phyloP scores from a whole-genome alignment of 2,888 invertebrate genomes.

The Falcaria lacertinaria region DNA sequence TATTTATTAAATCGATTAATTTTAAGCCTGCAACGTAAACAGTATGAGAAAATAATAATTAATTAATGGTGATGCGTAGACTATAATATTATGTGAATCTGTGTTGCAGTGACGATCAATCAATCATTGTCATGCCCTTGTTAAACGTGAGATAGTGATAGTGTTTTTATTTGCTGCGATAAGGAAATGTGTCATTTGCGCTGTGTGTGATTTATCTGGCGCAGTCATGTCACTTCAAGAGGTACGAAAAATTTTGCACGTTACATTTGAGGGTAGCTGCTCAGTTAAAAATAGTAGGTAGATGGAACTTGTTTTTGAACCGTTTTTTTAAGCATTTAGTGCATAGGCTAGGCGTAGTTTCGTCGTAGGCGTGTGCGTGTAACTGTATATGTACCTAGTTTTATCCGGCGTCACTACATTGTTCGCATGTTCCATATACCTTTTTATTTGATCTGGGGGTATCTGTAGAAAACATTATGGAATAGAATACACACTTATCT shows the following conservation, averaged over 20 bases:
- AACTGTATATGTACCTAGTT: no score
- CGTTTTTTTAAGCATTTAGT: no score
- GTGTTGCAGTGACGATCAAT: neutral
- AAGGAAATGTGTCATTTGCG: slow-evolving; percentile 52
- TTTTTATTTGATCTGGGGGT: no score
- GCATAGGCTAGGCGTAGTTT: no score
- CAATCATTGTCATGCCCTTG: slow-evolving; percentile 23
- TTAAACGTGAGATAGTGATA: slow-evolving; percentile 32
- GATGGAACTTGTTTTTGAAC: no score
- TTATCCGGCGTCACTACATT: no score
- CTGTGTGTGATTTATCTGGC: slow-evolving; percentile 40
- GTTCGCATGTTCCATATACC: no score
- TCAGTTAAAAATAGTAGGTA: no score
- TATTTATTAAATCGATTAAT: neutral
- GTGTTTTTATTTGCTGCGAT: slow-evolving; percentile 38
- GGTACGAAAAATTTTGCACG: slow-evolving; percentile 47
- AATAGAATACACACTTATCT: no score
- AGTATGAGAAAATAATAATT: slow-evolving; percentile 5
- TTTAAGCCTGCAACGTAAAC: neutral
- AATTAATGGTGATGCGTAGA: slow-evolving; percentile 5
- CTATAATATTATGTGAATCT: neutral
- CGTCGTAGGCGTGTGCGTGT: no score
- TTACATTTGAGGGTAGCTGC: neutral
- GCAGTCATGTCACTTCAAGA: slow-evolving; percentile 65
- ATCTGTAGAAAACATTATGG: no score